Conservation (phyloP, 2,888 invertebrate species). For the Sthenelais limicola region DNA sequence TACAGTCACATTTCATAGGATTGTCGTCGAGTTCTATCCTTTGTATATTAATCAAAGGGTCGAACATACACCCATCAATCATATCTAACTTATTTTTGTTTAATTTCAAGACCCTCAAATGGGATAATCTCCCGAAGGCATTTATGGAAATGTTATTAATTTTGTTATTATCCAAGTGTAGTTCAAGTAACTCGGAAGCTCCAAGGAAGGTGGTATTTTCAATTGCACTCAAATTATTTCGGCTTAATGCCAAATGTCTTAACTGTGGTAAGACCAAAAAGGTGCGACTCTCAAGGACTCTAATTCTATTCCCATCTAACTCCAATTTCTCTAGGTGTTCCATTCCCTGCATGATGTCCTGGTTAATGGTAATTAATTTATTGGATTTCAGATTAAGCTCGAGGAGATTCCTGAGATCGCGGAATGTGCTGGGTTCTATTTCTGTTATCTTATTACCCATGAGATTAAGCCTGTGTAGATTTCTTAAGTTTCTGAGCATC, state of each 20-base stretch:
- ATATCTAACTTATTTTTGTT: conserved; percentile 42
- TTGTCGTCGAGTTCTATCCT: conserved; percentile 43
- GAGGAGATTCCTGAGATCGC: conserved; percentile 42
- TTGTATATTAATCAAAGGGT: conserved; percentile 27
- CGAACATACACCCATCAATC: conserved; percentile 33
- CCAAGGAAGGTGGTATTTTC: conserved; percentile 43
- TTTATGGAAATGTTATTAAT: conserved; percentile 43
- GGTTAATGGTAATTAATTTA: conserved; percentile 38
- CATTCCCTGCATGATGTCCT: conserved; percentile 47
- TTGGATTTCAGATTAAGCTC: conserved; percentile 46
- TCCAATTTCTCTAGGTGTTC: conserved; percentile 45
- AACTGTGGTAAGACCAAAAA: conserved; percentile 46
- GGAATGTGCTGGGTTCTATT: conserved; percentile 48
- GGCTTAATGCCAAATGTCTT: conserved; percentile 40
- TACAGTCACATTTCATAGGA: conserved; percentile 48
- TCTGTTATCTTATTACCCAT: conserved; percentile 44
- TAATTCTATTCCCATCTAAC: conserved; percentile 47
- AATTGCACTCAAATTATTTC: conserved; percentile 46
- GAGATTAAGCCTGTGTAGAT: conserved; percentile 44
- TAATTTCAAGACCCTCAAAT: conserved; percentile 35
- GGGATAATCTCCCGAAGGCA: conserved; percentile 43
- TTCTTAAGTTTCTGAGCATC: conserved; percentile 41
- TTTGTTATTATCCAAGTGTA: conserved; percentile 40
- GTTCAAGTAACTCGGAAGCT: conserved; percentile 37
- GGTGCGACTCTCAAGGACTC: conserved; percentile 33